Base-by-base conservation (phyloP, 2,888 invertebrate genomes). In the Anoplius nigerrimus region DNA sequence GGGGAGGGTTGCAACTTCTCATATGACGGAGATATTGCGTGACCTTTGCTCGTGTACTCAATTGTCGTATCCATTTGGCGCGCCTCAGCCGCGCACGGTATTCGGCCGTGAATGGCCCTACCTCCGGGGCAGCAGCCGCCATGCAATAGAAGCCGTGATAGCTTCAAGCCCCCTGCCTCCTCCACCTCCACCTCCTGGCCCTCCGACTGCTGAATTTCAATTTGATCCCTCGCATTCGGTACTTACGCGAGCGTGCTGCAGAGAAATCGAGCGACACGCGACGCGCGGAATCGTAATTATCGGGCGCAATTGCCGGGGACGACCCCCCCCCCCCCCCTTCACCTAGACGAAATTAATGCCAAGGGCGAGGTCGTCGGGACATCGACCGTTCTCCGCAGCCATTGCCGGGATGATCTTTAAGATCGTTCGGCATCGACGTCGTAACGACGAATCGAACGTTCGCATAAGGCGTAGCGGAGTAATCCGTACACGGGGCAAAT, bases 171-270 rank as follows among this genome's bases (percentile, higher is more conserved):
- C n/a, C n/a, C n/a, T n/a, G n/a, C n/a, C n/a, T n/a, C n/a, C n/a
- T n/a, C n/a, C n/a, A n/a, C n/a, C n/a, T n/a, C n/a, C n/a, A n/a
- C n/a, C n/a, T n/a, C n/a, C n/a, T n/a, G 46, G 46, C 21, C 55
- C n/a, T n/a, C n/a, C 60, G 66, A 66, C 67, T 43, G 72, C 53
- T 76, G 78, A 76, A 78, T 78, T 71, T 78, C 76, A 78, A 78
- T 78, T 75, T 52, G 72, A 67, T 59, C 67, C 42, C 62, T 58
- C 56, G 57, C 66, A 66, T 66, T 66, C 59, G 53, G 24, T 11
- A 5, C 43, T 22, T 4, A 13, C 58, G 18, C 11, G 56, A 21
- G 61, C 16, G 61, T 53, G 53, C 63, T 6, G 34, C n/a, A 13
- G 34, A 34, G 11, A 34, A 34, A 34, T 34, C 34, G 34, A 11